Percentiles rank a stretch among this genome's conserved stretches.
Conservation (phyloP, 2,888 invertebrate genomes). For the Lypha dubia region DNA sequence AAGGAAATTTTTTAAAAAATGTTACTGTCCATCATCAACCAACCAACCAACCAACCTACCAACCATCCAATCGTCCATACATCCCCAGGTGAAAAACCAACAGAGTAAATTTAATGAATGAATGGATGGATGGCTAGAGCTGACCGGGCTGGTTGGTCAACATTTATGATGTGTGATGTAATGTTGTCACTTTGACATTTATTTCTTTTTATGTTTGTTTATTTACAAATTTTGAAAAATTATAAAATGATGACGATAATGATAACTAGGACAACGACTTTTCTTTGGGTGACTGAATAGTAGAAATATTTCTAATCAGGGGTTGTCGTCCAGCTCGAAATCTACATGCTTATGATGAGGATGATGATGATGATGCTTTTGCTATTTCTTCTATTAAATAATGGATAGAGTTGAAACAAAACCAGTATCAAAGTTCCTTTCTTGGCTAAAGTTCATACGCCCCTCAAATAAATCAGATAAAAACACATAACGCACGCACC, state of each 20-base stretch:
- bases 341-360: constrained; percentile 36
- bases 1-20: not conserved
- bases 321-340: constrained; percentile 63
- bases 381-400: constrained; percentile 27
- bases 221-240: constrained; percentile 64
- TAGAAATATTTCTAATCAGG: constrained; percentile 48
- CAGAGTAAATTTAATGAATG: not conserved
- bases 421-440: constrained; percentile 64
- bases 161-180: constrained; percentile 71
- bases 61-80: no score
- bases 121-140: constrained; percentile 1
- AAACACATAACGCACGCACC: constrained; percentile 70
- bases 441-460: constrained; percentile 73
- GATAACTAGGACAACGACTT: constrained; percentile 59
- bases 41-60: no score
- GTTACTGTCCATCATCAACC: constrained; percentile 49
- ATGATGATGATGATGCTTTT: constrained; percentile 60
- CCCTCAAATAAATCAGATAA: constrained; percentile 76
- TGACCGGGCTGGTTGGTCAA: constrained; percentile 50
- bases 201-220: constrained; percentile 65
- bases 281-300: constrained; percentile 61
- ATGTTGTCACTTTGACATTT: constrained; percentile 72
- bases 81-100: not conserved
- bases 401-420: constrained; percentile 44
- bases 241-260: constrained; percentile 67